Evolutionary conservation across 2,888 invertebrate species (phyloP).

Genomic region (Drosophila pseudotalamancana): DNA sequence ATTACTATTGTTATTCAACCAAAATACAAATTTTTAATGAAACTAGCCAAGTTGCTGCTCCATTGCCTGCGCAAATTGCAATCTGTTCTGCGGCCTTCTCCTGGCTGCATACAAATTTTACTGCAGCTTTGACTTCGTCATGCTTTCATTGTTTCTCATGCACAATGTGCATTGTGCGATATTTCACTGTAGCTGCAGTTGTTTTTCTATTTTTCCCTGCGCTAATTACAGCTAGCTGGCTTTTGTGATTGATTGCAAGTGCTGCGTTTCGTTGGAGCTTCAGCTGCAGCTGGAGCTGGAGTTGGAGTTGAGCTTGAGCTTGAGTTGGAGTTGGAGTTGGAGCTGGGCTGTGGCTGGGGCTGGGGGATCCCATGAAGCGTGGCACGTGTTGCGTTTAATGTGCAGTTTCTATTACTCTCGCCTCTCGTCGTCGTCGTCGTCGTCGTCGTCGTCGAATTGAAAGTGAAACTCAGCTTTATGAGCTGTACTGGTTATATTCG

Average conservation of each 20-base stretch:
- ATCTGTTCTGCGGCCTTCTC: constrained; percentile 71
- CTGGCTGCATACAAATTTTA: constrained; percentile 40
- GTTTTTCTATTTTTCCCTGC: constrained; percentile 70
- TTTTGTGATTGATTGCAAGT: constrained; percentile 79
- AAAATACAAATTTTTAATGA: constrained; percentile 74
- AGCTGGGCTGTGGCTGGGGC: constrained; percentile 44
- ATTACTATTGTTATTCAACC: constrained; percentile 78
- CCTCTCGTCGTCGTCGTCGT: constrained; percentile 39
- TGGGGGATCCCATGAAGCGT: constrained; percentile 81
- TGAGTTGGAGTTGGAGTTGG: constrained; percentile 30
- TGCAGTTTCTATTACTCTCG: constrained; percentile 81
- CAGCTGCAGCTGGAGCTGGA: constrained; percentile 24
- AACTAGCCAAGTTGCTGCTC: constrained; percentile 78
- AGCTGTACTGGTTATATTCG: constrained; percentile 42
- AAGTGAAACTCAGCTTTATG: constrained; percentile 76
- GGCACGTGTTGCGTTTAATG: constrained; percentile 79
- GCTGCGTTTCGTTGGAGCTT: constrained; percentile 53
- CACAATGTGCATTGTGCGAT: constrained; percentile 68
- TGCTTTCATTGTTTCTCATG: constrained; percentile 72
- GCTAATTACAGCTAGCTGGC: constrained; percentile 70
- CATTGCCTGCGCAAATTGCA: constrained; percentile 81
- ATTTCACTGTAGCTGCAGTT: constrained; percentile 19
- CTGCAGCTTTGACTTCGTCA: constrained; percentile 63
- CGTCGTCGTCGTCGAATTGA: constrained; percentile 55
- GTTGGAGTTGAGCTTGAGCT: too few relatives aligned